phyloP scores from a whole-genome alignment of 2,888 invertebrate genomes.

The Osedax fenrisi region DNA sequence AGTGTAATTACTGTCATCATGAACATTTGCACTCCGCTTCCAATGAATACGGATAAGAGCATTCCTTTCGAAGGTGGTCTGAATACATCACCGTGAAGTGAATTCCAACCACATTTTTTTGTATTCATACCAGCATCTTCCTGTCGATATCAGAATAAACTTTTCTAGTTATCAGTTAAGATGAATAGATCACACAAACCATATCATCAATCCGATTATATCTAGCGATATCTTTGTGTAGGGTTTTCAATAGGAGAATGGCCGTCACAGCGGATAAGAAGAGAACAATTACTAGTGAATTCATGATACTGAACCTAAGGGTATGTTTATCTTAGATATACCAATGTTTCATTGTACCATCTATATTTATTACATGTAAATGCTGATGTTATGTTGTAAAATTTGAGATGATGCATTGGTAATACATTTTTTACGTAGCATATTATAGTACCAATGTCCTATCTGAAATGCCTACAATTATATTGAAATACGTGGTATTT shows the following conservation, averaged over 20 bases:
- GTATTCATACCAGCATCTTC: constrained; percentile 71
- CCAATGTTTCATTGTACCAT: no score
- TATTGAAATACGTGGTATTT: no score
- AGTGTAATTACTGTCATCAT: constrained; percentile 89
- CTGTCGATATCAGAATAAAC: constrained; percentile 38
- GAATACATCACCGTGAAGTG: constrained; percentile 60
- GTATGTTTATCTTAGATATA: no score
- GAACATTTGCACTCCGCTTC: constrained; percentile 87
- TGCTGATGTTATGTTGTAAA: no score
- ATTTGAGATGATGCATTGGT: no score
- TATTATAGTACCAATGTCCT: no score
- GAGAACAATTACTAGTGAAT: constrained; percentile 86
- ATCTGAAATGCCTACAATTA: no score
- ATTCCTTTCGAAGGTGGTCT: constrained; percentile 72
- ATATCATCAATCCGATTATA: constrained; percentile 70
- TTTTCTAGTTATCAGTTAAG: neutral
- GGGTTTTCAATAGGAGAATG: constrained; percentile 88
- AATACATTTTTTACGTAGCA: no score
- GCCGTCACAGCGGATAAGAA: constrained; percentile 98
- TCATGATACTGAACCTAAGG: constrained; percentile 71
- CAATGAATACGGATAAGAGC: constrained; percentile 85
- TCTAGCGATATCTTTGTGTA: constrained; percentile 94
- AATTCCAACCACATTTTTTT: constrained; percentile 66
- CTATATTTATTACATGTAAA: no score
- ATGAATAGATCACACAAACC: neutral